These are phyloP conservation scores for Caenorhabditis inopinata DNA, from an alignment of 1,140 invertebrate genomes.

Conservation along the genomic window DNA sequence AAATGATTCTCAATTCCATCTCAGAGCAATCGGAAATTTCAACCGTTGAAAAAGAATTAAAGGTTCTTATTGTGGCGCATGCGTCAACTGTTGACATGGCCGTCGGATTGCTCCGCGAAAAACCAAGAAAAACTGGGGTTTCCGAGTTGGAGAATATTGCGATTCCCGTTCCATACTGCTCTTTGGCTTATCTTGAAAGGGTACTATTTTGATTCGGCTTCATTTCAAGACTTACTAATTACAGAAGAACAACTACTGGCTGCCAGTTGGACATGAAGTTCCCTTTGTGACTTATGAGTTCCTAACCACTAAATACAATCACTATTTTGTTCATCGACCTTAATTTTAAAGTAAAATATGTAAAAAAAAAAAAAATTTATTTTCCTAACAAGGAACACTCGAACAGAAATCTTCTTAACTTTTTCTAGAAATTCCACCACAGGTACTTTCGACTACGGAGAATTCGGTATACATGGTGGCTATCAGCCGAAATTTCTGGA, in stretches of 20 bases:
- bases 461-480: no score
- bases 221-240: neutral
- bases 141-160: conserved; percentile 47
- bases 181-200: neutral
- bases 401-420: no score
- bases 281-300: neutral
- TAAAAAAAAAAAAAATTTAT: no score
- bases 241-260: neutral
- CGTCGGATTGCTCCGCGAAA: conserved; percentile 42
- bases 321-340: neutral
- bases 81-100: conserved; percentile 56
- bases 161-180: conserved; percentile 44
- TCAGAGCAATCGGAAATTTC: conserved; percentile 22
- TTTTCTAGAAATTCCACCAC: no score
- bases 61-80: conserved; percentile 49
- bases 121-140: conserved; percentile 25
- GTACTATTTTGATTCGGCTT: neutral
- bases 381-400: no score
- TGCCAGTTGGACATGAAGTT: conserved; percentile 5
- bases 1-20: conserved; percentile 40
- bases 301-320: neutral
- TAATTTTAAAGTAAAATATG: no score
- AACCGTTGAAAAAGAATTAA: conserved; percentile 25
- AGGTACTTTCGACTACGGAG: no score
- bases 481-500: no score